These are phyloP conservation scores for Gopherus flavomarginatus DNA, from an alignment of 2,113 vertebrate species.

Conservation along the genomic window DNA sequence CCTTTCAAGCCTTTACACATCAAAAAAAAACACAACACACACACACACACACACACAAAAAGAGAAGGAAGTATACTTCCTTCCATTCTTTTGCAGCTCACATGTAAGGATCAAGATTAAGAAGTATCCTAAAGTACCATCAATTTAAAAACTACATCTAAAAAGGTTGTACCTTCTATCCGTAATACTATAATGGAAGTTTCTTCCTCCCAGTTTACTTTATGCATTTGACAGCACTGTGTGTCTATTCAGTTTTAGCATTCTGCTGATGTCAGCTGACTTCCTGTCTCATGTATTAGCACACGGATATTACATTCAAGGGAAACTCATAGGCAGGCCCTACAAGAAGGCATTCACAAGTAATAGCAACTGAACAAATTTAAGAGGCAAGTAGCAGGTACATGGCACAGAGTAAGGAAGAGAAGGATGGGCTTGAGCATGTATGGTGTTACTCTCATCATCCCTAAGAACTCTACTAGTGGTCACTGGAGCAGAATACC, in stretches of 20 bases:
- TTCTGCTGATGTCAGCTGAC: background rate
- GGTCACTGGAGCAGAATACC: background rate
- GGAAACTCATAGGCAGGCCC: background rate
- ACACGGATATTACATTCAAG: background rate
- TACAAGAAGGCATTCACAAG: background rate
- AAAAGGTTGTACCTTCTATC: background rate
- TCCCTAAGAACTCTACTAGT: background rate
- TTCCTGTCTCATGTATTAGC: background rate
- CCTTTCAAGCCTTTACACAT: background rate
- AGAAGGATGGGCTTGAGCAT: background rate
- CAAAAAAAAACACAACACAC: too few relatives aligned
- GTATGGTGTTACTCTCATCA: background rate
- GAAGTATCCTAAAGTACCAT: background rate
- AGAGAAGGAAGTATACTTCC: too few relatives aligned
- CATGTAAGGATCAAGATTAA: background rate
- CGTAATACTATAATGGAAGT: background rate
- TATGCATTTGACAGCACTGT: background rate
- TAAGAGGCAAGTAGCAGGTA: background rate
- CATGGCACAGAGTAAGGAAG: fast-evolving
- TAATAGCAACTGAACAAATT: background rate
- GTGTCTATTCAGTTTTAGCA: background rate
- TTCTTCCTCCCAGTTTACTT: background rate
- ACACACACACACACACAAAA: too few relatives aligned
- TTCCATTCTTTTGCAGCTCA: background rate
- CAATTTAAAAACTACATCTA: background rate